Conservation (phyloP, 2,888 invertebrate species). For the Chloroclystis v-ata region DNA sequence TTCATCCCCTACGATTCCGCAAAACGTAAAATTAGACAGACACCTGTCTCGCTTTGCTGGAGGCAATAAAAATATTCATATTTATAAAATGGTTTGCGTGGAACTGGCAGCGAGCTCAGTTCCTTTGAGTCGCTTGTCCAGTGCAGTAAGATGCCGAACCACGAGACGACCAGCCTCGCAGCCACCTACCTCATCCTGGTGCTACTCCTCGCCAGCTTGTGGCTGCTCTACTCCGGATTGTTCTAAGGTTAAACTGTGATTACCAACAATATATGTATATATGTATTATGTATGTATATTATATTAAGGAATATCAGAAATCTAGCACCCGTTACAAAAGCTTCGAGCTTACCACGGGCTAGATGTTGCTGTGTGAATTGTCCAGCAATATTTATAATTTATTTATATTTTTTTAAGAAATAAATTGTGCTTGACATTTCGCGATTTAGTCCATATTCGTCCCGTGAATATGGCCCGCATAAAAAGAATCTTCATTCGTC, state of each 20-base stretch:
- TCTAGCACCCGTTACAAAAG: too few relatives aligned
- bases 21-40: conserved; percentile 26
- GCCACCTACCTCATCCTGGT: conserved; percentile 84
- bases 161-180: conserved; percentile 82
- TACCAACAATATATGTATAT: too few relatives aligned
- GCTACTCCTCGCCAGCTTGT: conserved; percentile 80
- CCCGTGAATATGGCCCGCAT: too few relatives aligned
- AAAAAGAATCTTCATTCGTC: too few relatives aligned
- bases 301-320: too few relatives aligned
- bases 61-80: conserved; percentile 39
- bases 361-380: too few relatives aligned
- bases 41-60: conserved; percentile 53
- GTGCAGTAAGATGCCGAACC: conserved; percentile 69
- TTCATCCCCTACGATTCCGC: conserved; percentile 11
- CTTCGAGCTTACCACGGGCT: too few relatives aligned
- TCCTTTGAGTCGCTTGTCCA: conserved; percentile 58
- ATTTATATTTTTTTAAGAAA: too few relatives aligned
- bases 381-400: too few relatives aligned
- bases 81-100: conserved; percentile 53
- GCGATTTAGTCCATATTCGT: too few relatives aligned
- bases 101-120: conserved; percentile 41
- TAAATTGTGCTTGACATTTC: too few relatives aligned
- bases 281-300: too few relatives aligned
- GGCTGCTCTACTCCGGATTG: conserved; percentile 83
- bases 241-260: conserved; percentile 55